These are phyloP conservation scores for Dromococcyx pavoninus DNA, from an alignment of 2,797 vertebrate species.

Conservation along the genomic window DNA sequence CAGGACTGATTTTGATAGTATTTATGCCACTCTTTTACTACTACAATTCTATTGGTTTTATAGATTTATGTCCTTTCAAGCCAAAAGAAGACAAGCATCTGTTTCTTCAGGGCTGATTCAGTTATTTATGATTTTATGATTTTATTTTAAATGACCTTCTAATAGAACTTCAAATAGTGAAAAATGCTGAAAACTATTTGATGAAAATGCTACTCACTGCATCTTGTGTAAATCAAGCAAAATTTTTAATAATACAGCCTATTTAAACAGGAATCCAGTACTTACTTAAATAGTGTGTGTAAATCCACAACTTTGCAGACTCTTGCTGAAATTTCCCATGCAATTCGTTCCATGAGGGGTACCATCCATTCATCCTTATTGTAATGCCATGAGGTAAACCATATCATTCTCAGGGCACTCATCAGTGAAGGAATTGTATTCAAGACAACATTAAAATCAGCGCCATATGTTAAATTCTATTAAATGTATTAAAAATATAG, in stretches of 20 bases:
- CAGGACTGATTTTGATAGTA: neutral
- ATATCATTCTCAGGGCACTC: slow-evolving; percentile 85
- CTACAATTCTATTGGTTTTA: neutral
- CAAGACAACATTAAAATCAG: slow-evolving; percentile 78
- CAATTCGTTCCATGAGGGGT: slow-evolving; percentile 88
- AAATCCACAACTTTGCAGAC: slow-evolving; percentile 81
- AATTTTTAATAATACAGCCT: neutral
- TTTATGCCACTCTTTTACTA: neutral
- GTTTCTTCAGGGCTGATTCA: neutral
- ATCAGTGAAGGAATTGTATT: slow-evolving; percentile 87
- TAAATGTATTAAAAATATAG: neutral
- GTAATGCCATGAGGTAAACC: slow-evolving; percentile 90
- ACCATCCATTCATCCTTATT: slow-evolving; percentile 89
- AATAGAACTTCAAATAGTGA: neutral
- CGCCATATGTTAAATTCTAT: slow-evolving; percentile 85
- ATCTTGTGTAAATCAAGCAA: neutral
- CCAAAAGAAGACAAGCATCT: neutral
- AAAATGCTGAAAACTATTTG: neutral
- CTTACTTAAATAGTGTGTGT: slow-evolving; percentile 84
- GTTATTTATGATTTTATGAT: neutral
- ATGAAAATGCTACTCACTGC: neutral
- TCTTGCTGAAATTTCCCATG: slow-evolving; percentile 88
- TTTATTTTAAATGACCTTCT: neutral
- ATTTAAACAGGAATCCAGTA: neutral
- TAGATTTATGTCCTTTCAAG: neutral